Evolutionary conservation across 2,113 vertebrate species (phyloP).

Genomic region (Fregata magnificens): DNA sequence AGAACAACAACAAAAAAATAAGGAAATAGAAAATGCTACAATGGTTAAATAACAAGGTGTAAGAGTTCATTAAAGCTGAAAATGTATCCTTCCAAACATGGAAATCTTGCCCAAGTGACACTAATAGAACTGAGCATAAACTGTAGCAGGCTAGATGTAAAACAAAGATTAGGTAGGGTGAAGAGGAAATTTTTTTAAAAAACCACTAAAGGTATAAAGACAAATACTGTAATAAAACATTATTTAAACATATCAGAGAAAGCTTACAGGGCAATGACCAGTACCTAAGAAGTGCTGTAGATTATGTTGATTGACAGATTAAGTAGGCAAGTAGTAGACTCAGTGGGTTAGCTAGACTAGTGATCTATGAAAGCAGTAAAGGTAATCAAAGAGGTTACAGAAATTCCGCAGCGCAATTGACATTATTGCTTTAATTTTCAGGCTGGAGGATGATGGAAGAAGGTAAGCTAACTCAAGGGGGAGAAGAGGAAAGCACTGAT

Average conservation of each 20-base stretch:
- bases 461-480: neutral
- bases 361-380: neutral
- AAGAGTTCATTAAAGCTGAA: constrained; percentile 17
- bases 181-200: constrained; percentile 27
- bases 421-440: neutral
- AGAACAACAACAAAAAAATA: neutral
- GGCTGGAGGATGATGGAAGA: neutral
- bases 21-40: neutral
- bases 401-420: neutral
- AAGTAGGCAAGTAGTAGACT: neutral
- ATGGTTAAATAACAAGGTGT: constrained; percentile 16
- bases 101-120: constrained; percentile 31
- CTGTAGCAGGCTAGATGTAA: constrained; percentile 21
- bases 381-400: neutral
- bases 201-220: neutral
- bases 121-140: constrained; percentile 33
- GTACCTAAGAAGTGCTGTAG: neutral
- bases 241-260: neutral
- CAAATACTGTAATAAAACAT: neutral
- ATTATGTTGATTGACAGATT: neutral
- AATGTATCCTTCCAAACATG: constrained; percentile 6
- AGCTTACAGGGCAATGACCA: neutral
- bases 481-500: neutral
- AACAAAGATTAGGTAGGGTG: neutral
- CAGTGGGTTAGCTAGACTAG: neutral